phyloP scores from a whole-genome alignment of 2,888 invertebrate species.

The Argyra leucocephala region DNA sequence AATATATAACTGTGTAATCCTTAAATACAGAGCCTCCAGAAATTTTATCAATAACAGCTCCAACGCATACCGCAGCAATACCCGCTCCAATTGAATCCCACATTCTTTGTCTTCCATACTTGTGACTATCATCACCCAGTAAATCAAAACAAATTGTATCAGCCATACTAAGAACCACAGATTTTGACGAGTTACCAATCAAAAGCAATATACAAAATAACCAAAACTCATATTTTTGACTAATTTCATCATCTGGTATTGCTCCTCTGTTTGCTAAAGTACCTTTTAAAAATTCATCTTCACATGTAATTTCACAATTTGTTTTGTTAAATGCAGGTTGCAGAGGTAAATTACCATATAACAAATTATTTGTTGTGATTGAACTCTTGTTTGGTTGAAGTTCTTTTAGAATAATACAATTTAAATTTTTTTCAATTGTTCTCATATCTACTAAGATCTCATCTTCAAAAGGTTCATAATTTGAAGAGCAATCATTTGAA shows the following conservation, averaged over 20 bases:
- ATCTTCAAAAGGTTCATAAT: conserved; percentile 41
- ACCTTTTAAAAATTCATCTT: conserved; percentile 20
- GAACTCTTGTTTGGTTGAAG: neutral
- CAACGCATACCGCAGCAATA: conserved; percentile 57
- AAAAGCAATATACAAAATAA: conserved; percentile 62
- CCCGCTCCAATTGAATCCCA: conserved; percentile 81
- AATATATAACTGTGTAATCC: conserved; percentile 51
- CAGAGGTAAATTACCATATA: neutral
- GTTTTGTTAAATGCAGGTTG: conserved; percentile 12
- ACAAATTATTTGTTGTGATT: neutral
- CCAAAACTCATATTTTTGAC: conserved; percentile 55
- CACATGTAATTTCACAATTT: conserved; percentile 18
- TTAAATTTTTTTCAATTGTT: conserved; percentile 39
- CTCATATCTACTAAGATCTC: conserved; percentile 35
- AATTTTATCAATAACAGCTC: conserved; percentile 59
- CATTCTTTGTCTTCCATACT: conserved; percentile 69
- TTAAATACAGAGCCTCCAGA: conserved; percentile 52
- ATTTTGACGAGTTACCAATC: conserved; percentile 65
- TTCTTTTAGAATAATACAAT: neutral
- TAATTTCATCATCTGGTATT: conserved; percentile 24
- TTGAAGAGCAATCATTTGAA: conserved; percentile 21
- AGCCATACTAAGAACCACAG: conserved; percentile 67
- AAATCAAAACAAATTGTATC: conserved; percentile 76
- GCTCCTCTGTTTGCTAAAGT: conserved; percentile 15
- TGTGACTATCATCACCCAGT: conserved; percentile 55